A percentile compares a stretch with the other conserved stretches of the same genome.
phyloP scores from a whole-genome alignment of 37 sponge, comb jelly and placozoan genomes.

The Aplysina aerophoba region DNA sequence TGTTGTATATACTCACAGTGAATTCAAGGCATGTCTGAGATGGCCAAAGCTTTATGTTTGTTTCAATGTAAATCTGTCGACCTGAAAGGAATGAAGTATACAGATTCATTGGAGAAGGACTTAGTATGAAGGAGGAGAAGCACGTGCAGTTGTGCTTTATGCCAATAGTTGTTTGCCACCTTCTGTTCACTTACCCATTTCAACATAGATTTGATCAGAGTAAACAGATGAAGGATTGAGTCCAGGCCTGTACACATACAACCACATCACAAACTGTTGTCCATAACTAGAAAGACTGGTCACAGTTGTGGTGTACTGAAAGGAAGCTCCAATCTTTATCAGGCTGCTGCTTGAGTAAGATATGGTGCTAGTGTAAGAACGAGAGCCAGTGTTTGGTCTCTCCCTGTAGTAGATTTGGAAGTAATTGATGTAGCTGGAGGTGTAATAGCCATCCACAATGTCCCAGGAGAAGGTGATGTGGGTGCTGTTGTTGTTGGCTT shows the following conservation, averaged over 20 bases:
- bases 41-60: neutral
- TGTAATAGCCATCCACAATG: neutral
- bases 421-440: constrained; percentile 6
- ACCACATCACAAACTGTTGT: constrained; percentile 5
- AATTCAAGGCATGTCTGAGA: neutral
- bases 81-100: neutral
- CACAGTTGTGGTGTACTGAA: neutral
- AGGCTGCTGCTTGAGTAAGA: neutral
- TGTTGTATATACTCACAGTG: constrained; percentile 5
- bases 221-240: neutral
- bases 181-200: constrained; percentile 7
- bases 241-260: neutral
- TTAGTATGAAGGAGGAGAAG: neutral
- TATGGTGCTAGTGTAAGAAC: neutral
- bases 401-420: neutral
- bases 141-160: neutral
- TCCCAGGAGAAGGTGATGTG: constrained; percentile 23
- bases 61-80: neutral
- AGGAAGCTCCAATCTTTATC: neutral
- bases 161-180: too few relatives aligned
- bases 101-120: neutral
- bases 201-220: constrained; percentile 19
- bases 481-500: neutral
- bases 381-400: neutral
- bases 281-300: neutral